phyloP scores from a whole-genome alignment of 1,140 invertebrate species.

The Micrasema longulum region DNA sequence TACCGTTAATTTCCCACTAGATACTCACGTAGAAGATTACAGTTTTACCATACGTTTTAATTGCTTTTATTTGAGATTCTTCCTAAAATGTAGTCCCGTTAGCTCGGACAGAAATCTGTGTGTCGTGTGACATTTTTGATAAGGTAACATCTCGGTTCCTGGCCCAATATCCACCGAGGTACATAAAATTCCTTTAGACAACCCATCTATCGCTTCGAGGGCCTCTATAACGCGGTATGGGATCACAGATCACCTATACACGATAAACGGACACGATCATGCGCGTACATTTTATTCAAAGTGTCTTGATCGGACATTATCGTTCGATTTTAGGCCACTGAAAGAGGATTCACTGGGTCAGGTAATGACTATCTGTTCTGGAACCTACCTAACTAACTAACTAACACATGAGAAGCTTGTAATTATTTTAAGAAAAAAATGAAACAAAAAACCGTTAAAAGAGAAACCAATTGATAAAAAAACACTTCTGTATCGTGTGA shows the following conservation, averaged over 20 bases:
- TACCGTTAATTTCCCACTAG: slow-evolving; percentile 21
- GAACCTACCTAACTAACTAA: no score
- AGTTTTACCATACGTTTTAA: slow-evolving; percentile 20
- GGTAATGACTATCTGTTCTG: neutral
- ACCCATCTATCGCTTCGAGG: neutral
- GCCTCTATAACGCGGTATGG: no score
- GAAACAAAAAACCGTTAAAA: no score
- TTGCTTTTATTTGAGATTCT: slow-evolving; percentile 27
- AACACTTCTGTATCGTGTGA: no score
- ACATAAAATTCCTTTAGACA: neutral
- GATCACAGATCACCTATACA: no score
- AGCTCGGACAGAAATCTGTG: neutral
- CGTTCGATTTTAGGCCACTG: neutral
- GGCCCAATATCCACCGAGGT: neutral
- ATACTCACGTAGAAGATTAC: slow-evolving; percentile 7
- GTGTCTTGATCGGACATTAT: neutral
- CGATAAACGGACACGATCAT: no score
- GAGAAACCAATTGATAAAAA: no score
- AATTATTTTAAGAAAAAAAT: no score
- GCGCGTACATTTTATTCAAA: no score
- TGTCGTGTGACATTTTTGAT: slow-evolving; percentile 23
- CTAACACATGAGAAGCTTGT: no score
- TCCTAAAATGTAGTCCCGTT: slow-evolving; percentile 14
- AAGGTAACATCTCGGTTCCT: slow-evolving; percentile 13
- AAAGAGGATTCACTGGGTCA: neutral